Base-by-base conservation (phyloP, 2,888 invertebrate species). In the Balanococcus diminutus region DNA sequence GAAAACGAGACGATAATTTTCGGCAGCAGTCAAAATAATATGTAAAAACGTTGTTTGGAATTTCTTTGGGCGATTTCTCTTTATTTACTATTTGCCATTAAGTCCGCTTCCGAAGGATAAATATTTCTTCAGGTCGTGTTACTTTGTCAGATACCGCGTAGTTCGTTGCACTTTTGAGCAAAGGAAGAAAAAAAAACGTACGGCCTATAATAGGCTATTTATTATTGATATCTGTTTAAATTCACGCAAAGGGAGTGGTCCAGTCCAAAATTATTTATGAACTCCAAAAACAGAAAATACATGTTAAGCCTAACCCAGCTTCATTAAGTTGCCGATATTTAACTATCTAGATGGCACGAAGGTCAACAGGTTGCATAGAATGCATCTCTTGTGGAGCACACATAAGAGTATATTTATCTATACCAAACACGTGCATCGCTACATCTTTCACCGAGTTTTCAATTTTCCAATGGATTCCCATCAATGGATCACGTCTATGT, bases 221-320 rank as follows among this genome's bases (percentile, higher is more conserved):
- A 72, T 72, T 32, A 72, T 72, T 16, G 72, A 72, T 72, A 72
- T 32, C 32, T n/a, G 31, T 31, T 72, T 31, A 72, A 72, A 72
- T 72, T 72, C 72, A 72, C 72, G 72, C 72, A 72, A 72, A 72
- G 72, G 72, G 72, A 31, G 72, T 72, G 72, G 72, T 72, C 28
- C 72, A 16, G 31, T 32, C 75, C 84, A 75, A 84, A 84, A 84
- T 84, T 84, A 84, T 84, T 84, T 84, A 84, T 84, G 84, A 84
- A 84, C 75, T 84, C 42, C 46, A 75, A 84, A 84, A 84, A 84
- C 42, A 28, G 39, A 46, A 14, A 84, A 84, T 51, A 82, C 82
- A 9, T 19, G 81, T 81, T 81, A 28, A 31, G 72, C 84, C 46
- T 72, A 84, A 39, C 72, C 84, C 39, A 75, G 84, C 39, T 84